Base-by-base conservation (phyloP, 2,888 invertebrate species). In the Cephus spinipes region DNA sequence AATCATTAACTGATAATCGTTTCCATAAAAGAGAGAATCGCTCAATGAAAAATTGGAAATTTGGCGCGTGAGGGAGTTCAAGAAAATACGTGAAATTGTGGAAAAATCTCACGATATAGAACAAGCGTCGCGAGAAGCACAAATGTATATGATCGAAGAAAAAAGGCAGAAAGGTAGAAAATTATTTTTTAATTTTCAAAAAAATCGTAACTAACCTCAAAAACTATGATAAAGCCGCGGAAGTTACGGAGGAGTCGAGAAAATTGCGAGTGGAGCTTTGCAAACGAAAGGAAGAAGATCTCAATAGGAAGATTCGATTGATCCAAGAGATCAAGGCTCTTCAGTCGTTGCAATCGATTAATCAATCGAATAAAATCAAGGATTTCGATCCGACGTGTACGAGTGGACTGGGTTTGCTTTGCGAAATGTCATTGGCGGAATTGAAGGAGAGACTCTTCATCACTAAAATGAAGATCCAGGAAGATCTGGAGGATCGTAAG, bases 361-460 rank as follows among this genome's bases (percentile, higher is more conserved):
- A 55, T 55, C 55, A 55, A 9, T 55, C 23, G 6, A 55, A 55
- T 9, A 55, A 23, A 9, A 23, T 55, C 55, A 55, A 55, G 55
- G 92, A 94, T 75, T 92, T 94, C 82, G 94, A 95, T 88, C 92
- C 94, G 1, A 94, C 94, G 1, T 93, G 94, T 89, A 92, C 93
- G 30, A 92, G 93, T 36, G 94, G 94, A 69, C 84, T 94, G 30
- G 94, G 94, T 1, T 90, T 94, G 15, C 85, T 95, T 35, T 94
- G 94, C 88, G 94, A 95, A 92, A 95, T 95, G 94, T 94, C 94
- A 1, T 92, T 94, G 74, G 93, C 93, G 11, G 94, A 95, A 89
- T 84, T 87, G 11, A 12, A 94, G 85, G 94, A 94, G 87, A 91
- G 94, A 76, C 85, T 94, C 68, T 87, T 84, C 76, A 85, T 92